Conservation (phyloP, 2,888 invertebrate species). For the Tanytarsus gracilentus region DNA sequence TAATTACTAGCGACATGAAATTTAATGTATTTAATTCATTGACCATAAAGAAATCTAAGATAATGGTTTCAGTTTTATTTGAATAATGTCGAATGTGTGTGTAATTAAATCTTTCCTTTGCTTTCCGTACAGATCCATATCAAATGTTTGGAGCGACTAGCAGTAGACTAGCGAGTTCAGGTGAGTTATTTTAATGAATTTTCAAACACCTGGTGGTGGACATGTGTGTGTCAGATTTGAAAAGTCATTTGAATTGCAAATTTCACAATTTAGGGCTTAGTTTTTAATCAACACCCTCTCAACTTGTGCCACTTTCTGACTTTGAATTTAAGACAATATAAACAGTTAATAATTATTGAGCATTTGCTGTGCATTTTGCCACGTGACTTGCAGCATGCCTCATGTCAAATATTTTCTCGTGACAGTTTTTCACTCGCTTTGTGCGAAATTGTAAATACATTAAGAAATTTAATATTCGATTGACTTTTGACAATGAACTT, state of each 20-base stretch:
- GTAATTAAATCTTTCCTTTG: not conserved
- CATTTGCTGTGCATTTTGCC: constrained; percentile 13
- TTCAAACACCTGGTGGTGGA: not conserved
- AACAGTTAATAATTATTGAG: constrained; percentile 24
- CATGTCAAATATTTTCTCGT: constrained; percentile 24
- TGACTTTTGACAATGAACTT: constrained; percentile 24
- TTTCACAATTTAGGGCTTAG: too few species aligned
- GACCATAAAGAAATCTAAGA: constrained; percentile 19
- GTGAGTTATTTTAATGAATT: constrained; percentile 46
- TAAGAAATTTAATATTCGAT: constrained; percentile 27
- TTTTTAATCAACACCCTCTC: too few species aligned
- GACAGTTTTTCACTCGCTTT: constrained; percentile 2
- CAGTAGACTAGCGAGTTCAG: constrained; percentile 91
- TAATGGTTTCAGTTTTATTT: not conserved
- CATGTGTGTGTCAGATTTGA: not conserved
- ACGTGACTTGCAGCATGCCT: constrained; percentile 26
- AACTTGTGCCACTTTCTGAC: too few species aligned
- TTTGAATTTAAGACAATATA: constrained; percentile 9
- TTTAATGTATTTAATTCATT: constrained; percentile 11
- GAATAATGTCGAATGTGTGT: not conserved
- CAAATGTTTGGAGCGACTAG: constrained; percentile 96
- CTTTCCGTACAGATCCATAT: constrained; percentile 79
- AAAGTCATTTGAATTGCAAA: constrained; percentile 24
- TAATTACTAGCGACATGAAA: constrained; percentile 25
- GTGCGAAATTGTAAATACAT: constrained; percentile 11